Evolutionary conservation across 2,797 vertebrate species (phyloP).

Genomic region (Mormyrops boulengeri): DNA sequence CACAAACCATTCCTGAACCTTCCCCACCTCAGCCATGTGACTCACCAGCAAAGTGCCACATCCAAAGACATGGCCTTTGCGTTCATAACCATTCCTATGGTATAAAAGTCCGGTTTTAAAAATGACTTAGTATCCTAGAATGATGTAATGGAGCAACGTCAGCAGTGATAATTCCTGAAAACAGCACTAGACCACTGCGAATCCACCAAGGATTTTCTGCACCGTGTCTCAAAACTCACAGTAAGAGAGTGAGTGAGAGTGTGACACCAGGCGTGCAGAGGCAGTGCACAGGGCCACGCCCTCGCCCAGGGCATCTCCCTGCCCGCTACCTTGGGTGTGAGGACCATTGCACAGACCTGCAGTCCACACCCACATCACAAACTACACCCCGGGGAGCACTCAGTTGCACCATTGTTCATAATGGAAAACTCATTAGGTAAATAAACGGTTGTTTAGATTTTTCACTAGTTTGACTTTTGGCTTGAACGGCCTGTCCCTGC

Average conservation of each 20-base stretch:
- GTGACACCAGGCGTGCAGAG: not conserved
- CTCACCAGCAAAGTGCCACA: not conserved
- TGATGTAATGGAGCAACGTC: not conserved
- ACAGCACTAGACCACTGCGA: not conserved
- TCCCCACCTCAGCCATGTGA: not conserved
- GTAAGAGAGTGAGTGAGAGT: not conserved
- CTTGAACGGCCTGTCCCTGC: not conserved
- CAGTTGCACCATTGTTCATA: not conserved
- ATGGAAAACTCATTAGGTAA: not conserved
- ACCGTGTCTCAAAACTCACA: not conserved
- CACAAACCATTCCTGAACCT: not conserved
- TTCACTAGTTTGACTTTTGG: not conserved
- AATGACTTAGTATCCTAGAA: not conserved
- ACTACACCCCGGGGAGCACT: not conserved
- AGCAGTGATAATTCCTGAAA: not conserved
- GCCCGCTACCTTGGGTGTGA: constrained; percentile 7
- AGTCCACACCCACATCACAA: constrained; percentile 2
- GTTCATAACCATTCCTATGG: not conserved
- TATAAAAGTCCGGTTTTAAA: not conserved
- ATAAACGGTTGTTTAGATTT: not conserved
- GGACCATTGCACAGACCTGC: not conserved
- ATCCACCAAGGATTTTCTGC: not conserved
- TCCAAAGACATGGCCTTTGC: not conserved
- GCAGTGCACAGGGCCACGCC: not conserved
- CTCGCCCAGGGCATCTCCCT: not conserved